Conservation (phyloP, 1,140 invertebrate genomes). For the Drosophila sp. region DNA sequence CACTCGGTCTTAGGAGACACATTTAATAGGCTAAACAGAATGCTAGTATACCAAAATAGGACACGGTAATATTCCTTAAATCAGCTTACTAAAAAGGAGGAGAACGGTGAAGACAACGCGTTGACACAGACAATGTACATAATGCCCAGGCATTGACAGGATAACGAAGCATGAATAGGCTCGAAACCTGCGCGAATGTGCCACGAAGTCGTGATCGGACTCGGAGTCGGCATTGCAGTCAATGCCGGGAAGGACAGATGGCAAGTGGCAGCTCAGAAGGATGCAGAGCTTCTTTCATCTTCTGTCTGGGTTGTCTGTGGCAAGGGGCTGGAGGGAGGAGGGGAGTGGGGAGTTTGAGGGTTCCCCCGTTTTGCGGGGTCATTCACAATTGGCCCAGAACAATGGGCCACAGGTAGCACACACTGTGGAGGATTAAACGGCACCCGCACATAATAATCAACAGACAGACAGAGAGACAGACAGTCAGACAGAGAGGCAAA, state of each 20-base stretch:
- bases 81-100: conserved; percentile 51
- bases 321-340: too few relatives aligned
- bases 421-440: conserved; percentile 47
- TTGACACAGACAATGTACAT: conserved; percentile 63
- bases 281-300: conserved; percentile 43
- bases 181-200: conserved; percentile 67
- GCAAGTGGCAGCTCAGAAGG: conserved; percentile 56
- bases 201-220: conserved; percentile 10
- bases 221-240: conserved; percentile 37
- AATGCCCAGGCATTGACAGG: conserved; percentile 75
- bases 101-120: conserved; percentile 47
- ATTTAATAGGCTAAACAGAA: conserved; percentile 76
- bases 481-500: conserved; percentile 22
- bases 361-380: conserved; percentile 51
- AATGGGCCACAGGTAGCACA: conserved; percentile 69
- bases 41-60: conserved; percentile 43
- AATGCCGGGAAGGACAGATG: conserved; percentile 64
- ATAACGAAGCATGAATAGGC: conserved; percentile 84
- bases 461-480: conserved; percentile 19
- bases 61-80: conserved; percentile 44
- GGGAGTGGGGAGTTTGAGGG: background rate
- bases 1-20: conserved; percentile 68
- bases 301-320: background rate
- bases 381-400: conserved; percentile 70
- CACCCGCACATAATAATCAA: conserved; percentile 73